Base-by-base conservation (phyloP, 2,797 vertebrate species). In the Thalassophryne amazonica region DNA sequence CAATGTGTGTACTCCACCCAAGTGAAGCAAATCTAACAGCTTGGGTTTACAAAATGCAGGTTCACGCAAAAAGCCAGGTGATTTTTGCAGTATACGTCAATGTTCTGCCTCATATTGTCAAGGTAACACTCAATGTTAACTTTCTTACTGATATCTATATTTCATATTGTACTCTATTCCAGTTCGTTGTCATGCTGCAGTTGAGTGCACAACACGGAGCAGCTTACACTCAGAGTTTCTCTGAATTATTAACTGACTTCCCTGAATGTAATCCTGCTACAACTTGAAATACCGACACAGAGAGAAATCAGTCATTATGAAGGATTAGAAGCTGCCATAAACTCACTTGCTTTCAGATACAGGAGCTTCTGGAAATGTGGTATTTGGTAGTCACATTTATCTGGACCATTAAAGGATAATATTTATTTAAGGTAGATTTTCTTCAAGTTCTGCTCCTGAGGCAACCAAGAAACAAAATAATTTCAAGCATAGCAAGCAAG, bases 191-290 rank as follows among this genome's bases (percentile, higher is more conserved):
- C 61, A 53, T 81, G 70, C 58, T 79, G 77, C 76, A 80, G 78
- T 78, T 76, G 75, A 78, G 55, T 83, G 79, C 83, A 84, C 82
- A 86, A 85, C 77, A 72, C 82, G 76, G 75, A 84, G 72, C 69
- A 73, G 62, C 64, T 84, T 81, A 85, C 73, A 78, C 77, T 84
- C 74, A 60, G 55, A 55, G 59, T 73, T 57, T 66, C 54, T 69
- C 57, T 89, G 70, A 81, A 84, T 87, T 81, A 86, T 86, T 85
- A 75, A 86, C 75, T 33, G 33, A 47, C 27, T 63, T 81, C 76
- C 76, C 70, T 54, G 81, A 78, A 84, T 14, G 18, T 52, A 71
- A 83, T 84, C 77, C 76, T 64, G 69, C 69, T 40, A 56, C 56
- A 69, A 70, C 36, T 67, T 52, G 40, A 70, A 73, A 76, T 62